Evolutionary conservation across 2,113 vertebrate species (phyloP).

Genomic region (Herpailurus yagouaroundi): DNA sequence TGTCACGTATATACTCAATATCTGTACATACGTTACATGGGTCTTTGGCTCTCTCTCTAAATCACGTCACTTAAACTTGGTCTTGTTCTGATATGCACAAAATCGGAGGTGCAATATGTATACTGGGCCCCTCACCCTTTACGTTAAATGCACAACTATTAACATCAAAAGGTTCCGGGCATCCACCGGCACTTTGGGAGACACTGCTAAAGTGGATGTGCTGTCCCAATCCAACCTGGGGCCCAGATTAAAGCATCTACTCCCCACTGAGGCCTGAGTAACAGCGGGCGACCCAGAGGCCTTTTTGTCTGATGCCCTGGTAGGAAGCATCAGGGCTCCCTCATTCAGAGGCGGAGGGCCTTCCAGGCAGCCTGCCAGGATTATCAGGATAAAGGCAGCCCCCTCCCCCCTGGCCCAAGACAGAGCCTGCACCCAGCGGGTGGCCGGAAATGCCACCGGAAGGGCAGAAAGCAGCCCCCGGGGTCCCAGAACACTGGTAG

Average conservation of each 20-base stretch:
- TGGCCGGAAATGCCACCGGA: background rate
- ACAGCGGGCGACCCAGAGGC: background rate
- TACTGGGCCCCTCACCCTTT: background rate
- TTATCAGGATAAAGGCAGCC: background rate
- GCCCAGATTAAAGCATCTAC: background rate
- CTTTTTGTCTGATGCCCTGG: background rate
- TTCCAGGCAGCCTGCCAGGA: slow-evolving; percentile 26
- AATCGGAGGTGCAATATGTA: fast-evolving
- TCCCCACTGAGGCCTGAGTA: background rate
- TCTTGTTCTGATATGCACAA: background rate
- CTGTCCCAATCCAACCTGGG: background rate
- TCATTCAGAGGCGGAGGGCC: background rate
- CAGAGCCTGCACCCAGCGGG: background rate
- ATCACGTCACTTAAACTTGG: background rate
- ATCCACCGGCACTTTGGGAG: background rate
- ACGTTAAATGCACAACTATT: background rate
- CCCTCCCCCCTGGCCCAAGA: background rate
- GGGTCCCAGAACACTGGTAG: background rate
- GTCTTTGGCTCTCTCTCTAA: background rate
- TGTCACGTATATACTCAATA: background rate
- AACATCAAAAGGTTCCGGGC: background rate
- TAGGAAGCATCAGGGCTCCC: slow-evolving; percentile 6
- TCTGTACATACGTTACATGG: background rate
- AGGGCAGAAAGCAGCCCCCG: background rate
- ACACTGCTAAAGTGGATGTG: background rate